A percentile compares a stretch with the other conserved stretches of the same genome.
Evolutionary conservation across 1,140 invertebrate genomes (phyloP).

Genomic region (Rhagoletis zephyria): DNA sequence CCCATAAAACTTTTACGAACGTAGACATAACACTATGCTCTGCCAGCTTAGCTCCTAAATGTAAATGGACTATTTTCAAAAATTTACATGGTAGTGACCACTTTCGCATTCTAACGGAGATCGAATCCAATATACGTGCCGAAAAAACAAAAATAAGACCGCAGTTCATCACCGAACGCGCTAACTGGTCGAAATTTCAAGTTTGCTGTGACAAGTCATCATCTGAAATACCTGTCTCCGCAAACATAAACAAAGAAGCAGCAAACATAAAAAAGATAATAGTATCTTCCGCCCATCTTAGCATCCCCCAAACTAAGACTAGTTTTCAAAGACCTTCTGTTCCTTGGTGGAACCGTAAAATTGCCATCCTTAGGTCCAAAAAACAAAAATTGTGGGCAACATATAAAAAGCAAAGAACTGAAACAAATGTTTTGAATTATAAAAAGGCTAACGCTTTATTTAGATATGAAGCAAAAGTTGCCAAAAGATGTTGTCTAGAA

Average conservation of each 20-base stretch:
- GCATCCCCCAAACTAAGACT: too few species aligned
- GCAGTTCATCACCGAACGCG: background rate
- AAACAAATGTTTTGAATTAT: background rate
- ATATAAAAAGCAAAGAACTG: too few species aligned
- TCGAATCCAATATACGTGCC: background rate
- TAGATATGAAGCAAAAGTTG: background rate
- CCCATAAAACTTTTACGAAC: too few species aligned
- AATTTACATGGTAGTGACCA: conserved; percentile 30
- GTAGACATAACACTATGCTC: background rate
- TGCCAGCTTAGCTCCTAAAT: background rate
- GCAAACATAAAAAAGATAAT: too few species aligned
- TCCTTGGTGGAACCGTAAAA: too few species aligned
- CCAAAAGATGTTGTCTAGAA: background rate
- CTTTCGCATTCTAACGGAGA: background rate
- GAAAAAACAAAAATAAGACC: background rate
- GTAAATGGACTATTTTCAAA: conserved; percentile 1
- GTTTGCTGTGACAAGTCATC: background rate
- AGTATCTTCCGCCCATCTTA: too few species aligned
- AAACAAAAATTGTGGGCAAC: too few species aligned
- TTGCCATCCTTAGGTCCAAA: too few species aligned
- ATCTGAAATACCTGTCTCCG: background rate
- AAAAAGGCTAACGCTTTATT: background rate
- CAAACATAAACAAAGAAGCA: too few species aligned
- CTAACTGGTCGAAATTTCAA: background rate
- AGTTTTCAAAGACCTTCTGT: too few species aligned